A percentile compares a stretch with the other conserved stretches of the same genome.
These are phyloP conservation scores for Acleris literana DNA, from an alignment of 2,888 invertebrate species.

Conservation along the genomic window DNA sequence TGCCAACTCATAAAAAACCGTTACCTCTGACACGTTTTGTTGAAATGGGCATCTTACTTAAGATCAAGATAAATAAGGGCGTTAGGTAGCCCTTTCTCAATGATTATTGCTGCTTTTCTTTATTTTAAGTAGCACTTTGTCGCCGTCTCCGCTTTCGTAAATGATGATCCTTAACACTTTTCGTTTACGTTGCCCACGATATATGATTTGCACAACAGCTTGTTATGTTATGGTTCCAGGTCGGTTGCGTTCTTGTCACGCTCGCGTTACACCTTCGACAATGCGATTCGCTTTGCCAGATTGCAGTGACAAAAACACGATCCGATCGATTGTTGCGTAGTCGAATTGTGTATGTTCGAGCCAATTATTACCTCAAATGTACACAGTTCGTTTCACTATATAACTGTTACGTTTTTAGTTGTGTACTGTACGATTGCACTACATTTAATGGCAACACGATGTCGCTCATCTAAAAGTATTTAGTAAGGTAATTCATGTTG, in stretches of 20 bases:
- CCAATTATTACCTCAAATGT: conserved; percentile 41
- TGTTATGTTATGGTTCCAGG: conserved; percentile 69
- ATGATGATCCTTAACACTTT: conserved; percentile 29
- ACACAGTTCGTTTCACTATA: conserved; percentile 35
- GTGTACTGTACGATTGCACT: conserved; percentile 46
- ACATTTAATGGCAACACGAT: conserved; percentile 30
- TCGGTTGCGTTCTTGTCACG: conserved; percentile 63
- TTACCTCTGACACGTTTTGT: no score
- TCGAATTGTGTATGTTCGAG: conserved; percentile 51
- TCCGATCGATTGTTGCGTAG: conserved; percentile 53
- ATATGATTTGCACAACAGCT: conserved; percentile 77
- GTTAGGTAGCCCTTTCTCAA: no score
- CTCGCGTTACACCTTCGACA: conserved; percentile 43
- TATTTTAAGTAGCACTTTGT: background rate
- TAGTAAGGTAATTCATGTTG: conserved; percentile 7
- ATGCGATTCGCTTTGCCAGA: conserved; percentile 40
- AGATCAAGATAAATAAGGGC: no score
- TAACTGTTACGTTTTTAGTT: conserved; percentile 40
- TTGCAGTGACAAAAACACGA: conserved; percentile 56
- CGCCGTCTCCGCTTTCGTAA: conserved; percentile 5
- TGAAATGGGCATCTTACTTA: no score
- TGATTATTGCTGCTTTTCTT: no score
- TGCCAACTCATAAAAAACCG: no score
- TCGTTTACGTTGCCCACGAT: conserved; percentile 69
- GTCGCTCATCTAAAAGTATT: background rate